These are phyloP conservation scores for Pasiphila rectangulata DNA, from an alignment of 2,888 invertebrate genomes.

Conservation along the genomic window DNA sequence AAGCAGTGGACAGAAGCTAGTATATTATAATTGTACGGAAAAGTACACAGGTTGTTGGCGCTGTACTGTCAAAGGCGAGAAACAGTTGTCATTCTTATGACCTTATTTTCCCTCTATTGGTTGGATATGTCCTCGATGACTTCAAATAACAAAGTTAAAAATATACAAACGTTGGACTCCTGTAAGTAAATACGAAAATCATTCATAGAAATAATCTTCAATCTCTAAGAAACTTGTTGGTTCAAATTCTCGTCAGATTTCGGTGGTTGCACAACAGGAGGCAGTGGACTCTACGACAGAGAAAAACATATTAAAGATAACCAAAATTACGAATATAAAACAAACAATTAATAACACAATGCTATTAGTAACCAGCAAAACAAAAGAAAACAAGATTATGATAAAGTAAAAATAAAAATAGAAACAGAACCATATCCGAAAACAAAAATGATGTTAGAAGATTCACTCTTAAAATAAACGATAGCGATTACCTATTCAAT, in stretches of 20 bases:
- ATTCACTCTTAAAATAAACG: slow-evolving; percentile 27
- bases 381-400: slow-evolving; percentile 28
- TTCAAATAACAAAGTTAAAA: slow-evolving; percentile 55
- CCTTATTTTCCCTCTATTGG: too few species aligned
- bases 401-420: slow-evolving; percentile 13
- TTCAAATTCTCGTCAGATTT: slow-evolving; percentile 88
- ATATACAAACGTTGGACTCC: slow-evolving; percentile 64
- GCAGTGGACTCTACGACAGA: slow-evolving; percentile 85
- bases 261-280: slow-evolving; percentile 80
- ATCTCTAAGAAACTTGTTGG: slow-evolving; percentile 81
- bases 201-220: slow-evolving; percentile 33
- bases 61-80: too few species aligned
- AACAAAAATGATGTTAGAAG: slow-evolving; percentile 36
- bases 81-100: too few species aligned
- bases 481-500: slow-evolving; percentile 55
- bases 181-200: slow-evolving; percentile 48
- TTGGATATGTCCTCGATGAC: too few species aligned
- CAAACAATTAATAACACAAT: slow-evolving; percentile 31
- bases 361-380: slow-evolving; percentile 38
- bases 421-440: slow-evolving; percentile 32
- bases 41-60: too few species aligned
- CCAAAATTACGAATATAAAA: slow-evolving; percentile 3
- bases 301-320: slow-evolving; percentile 40
- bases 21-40: too few species aligned
- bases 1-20: too few species aligned